phyloP scores from a whole-genome alignment of 2,797 vertebrate genomes.

The Sphenopsis melanotis region DNA sequence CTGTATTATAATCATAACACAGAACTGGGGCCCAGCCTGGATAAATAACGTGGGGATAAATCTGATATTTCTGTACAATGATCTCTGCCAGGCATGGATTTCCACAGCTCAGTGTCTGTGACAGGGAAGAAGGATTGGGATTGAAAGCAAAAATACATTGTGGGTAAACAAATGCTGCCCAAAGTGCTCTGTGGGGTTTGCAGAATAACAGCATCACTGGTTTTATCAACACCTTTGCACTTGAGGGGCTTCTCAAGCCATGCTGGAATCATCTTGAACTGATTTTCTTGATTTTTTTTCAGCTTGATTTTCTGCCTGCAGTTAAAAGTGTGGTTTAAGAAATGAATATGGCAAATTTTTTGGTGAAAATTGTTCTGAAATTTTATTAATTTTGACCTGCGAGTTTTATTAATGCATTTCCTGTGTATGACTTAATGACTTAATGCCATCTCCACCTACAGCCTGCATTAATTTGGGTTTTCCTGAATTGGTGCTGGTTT shows the following conservation, averaged over 20 bases:
- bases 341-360: rapidly evolving
- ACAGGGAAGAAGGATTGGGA: background rate
- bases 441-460: background rate
- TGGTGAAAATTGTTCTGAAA: background rate
- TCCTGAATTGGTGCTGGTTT: background rate
- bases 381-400: background rate
- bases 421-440: background rate
- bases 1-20: background rate
- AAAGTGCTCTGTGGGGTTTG: background rate
- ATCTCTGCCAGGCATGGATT: background rate
- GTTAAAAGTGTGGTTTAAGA: background rate
- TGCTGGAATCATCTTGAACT: background rate
- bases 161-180: background rate
- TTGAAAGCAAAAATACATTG: background rate
- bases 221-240: background rate
- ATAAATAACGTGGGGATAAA: background rate
- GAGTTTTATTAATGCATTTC: background rate
- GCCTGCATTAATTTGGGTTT: background rate
- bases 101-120: background rate
- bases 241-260: background rate
- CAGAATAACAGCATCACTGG: background rate
- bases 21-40: background rate
- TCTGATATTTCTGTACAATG: background rate
- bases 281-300: background rate
- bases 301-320: background rate